Evolutionary conservation across 2,797 vertebrate species (phyloP).

Genomic region (Manis crassicaudata): DNA sequence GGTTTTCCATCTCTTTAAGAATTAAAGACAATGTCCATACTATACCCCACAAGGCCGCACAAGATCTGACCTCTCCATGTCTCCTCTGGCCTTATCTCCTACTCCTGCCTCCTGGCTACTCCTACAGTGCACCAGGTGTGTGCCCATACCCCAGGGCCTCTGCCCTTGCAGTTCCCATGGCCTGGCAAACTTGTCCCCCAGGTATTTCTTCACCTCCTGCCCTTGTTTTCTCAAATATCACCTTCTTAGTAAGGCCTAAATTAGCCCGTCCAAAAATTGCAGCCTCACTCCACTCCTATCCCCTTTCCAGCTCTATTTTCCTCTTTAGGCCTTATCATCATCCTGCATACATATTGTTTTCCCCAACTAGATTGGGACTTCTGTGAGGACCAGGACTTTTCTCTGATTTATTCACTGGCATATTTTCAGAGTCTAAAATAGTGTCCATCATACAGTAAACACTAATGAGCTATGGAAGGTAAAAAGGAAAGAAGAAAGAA

Average conservation of each 20-base stretch:
- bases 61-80: not conserved
- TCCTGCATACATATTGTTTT: not conserved
- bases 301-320: not conserved
- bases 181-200: not conserved
- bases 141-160: not conserved
- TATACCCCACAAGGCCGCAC: not conserved
- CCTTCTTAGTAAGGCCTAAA: not conserved
- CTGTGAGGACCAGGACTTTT: not conserved
- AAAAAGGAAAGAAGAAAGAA: no score
- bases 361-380: not conserved
- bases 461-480: not conserved
- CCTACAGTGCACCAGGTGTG: rapidly evolving
- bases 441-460: not conserved
- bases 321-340: not conserved
- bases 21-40: not conserved
- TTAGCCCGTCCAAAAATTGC: not conserved
- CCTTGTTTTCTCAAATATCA: not conserved
- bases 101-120: not conserved
- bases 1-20: not conserved
- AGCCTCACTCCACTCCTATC: not conserved
- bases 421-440: not conserved
- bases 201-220: not conserved
- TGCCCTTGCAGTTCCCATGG: not conserved
- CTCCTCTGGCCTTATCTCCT: not conserved
- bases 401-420: not conserved